phyloP scores from a whole-genome alignment of 2,888 invertebrate species.

The Andrena dorsata region DNA sequence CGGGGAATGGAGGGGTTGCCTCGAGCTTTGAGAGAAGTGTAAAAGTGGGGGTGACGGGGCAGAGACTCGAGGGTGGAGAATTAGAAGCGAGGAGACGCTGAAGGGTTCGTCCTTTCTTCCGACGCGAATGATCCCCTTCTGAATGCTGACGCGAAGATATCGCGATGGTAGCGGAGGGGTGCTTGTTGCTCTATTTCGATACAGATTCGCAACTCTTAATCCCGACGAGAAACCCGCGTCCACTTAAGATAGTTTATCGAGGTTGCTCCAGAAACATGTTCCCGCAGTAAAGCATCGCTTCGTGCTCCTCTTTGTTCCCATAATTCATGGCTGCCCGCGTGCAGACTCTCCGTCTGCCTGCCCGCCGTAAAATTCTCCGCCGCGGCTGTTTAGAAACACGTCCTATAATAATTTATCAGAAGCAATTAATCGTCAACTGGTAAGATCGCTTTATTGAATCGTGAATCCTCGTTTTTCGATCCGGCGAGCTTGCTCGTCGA shows the following conservation, averaged over 20 bases:
- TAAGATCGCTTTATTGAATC: slow-evolving; percentile 54
- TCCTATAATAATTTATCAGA: slow-evolving; percentile 41
- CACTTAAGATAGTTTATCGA: slow-evolving; percentile 6
- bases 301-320: slow-evolving; percentile 8
- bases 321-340: slow-evolving; percentile 2
- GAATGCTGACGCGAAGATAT: too few species aligned
- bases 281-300: neutral
- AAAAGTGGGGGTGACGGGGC: too few species aligned
- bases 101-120: too few species aligned
- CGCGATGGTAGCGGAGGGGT: neutral
- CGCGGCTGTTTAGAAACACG: slow-evolving; percentile 44
- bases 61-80: too few species aligned
- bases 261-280: neutral
- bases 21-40: too few species aligned
- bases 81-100: too few species aligned
- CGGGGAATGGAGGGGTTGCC: too few species aligned
- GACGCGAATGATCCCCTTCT: too few species aligned
- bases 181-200: neutral
- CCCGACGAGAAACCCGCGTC: neutral
- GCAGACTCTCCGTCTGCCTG: neutral
- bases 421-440: slow-evolving; percentile 44
- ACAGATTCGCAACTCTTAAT: neutral
- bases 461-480: neutral
- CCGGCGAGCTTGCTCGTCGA: slow-evolving; percentile 6
- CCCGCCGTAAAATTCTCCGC: neutral